Percentiles rank a stretch among this genome's conserved stretches.
phyloP scores from a whole-genome alignment of 2,797 vertebrate species.

The Gallinago stenura region DNA sequence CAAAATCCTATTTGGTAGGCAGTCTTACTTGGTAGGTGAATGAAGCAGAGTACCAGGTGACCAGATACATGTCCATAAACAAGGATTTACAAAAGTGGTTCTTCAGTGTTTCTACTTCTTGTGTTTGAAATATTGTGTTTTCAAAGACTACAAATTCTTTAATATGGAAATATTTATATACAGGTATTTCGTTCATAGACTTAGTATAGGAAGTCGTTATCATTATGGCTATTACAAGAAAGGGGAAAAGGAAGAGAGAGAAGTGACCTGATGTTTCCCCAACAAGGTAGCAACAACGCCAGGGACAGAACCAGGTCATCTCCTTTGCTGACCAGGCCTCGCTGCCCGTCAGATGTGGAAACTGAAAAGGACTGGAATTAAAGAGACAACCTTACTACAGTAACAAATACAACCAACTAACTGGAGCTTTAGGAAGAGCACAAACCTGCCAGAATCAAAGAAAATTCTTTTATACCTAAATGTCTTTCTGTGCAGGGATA shows the following conservation, averaged over 20 bases:
- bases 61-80: background rate
- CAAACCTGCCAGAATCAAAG: background rate
- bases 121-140: background rate
- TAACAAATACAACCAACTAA: background rate
- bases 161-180: background rate
- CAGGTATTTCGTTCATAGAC: background rate
- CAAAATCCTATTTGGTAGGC: background rate
- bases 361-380: background rate
- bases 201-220: background rate
- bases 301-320: background rate
- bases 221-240: background rate
- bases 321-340: background rate
- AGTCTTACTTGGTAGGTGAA: background rate
- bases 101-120: background rate
- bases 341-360: background rate
- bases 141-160: background rate
- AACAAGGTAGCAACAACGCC: background rate
- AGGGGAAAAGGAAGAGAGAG: background rate
- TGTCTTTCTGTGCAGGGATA: background rate
- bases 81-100: background rate
- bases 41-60: background rate
- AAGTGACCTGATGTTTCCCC: background rate
- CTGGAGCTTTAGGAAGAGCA: background rate
- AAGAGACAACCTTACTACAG: background rate
- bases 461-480: background rate